Evolutionary conservation across 2,888 invertebrate genomes (phyloP).

Genomic region (Enchytraeus crypticus): DNA sequence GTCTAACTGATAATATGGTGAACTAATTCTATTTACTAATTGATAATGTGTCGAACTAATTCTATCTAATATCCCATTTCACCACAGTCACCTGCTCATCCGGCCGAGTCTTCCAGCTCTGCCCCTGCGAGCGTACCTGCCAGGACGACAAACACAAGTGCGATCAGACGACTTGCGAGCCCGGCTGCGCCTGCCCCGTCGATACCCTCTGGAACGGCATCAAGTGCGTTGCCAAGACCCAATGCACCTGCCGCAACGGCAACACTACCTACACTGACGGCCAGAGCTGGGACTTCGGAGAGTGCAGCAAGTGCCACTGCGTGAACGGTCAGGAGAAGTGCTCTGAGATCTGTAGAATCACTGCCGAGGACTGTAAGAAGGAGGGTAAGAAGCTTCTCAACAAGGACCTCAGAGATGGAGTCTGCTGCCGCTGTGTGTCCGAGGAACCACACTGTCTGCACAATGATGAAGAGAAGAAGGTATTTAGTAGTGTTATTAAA

Average conservation of each 20-base stretch:
- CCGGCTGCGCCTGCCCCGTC: slow-evolving; percentile 4
- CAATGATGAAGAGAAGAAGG: slow-evolving; percentile 1
- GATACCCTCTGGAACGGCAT: slow-evolving; percentile 5
- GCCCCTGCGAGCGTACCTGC: slow-evolving; percentile 10
- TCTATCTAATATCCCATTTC: too few relatives aligned
- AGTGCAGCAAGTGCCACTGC: slow-evolving; percentile 10
- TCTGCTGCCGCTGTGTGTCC: slow-evolving; percentile 8
- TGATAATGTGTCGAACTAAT: too few relatives aligned
- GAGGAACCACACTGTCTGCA: slow-evolving; percentile 5
- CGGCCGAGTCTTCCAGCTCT: slow-evolving; percentile 6
- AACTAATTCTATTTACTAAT: too few relatives aligned
- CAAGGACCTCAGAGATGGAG: slow-evolving; percentile 6
- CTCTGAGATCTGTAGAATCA: slow-evolving; percentile 5
- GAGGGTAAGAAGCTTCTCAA: slow-evolving; percentile 8
- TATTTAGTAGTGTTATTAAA: background rate
- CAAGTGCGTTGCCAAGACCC: slow-evolving; percentile 2
- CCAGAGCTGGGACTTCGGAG: slow-evolving; percentile 2
- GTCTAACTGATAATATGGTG: too few relatives aligned
- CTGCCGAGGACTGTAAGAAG: slow-evolving; percentile 7
- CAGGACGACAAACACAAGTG: slow-evolving; percentile 10
- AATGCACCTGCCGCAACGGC: slow-evolving; percentile 4
- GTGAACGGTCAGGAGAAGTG: slow-evolving; percentile 1
- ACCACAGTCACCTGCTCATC: slow-evolving; percentile 10
- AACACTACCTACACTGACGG: slow-evolving; percentile 3
- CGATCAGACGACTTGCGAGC: slow-evolving; percentile 5